Conservation (phyloP, 2,888 invertebrate genomes). For the Amphipyra berbera region DNA sequence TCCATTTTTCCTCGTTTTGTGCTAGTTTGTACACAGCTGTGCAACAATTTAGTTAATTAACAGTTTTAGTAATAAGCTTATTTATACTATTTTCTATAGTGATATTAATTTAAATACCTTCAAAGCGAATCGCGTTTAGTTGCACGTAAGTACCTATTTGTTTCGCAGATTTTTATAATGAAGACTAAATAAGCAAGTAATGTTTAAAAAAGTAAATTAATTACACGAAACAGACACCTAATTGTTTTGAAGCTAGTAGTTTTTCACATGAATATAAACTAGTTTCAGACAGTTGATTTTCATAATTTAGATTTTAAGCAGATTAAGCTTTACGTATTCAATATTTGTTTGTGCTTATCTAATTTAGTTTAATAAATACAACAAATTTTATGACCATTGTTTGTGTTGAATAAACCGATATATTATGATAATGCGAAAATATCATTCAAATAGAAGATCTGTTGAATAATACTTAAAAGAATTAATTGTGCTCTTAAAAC, state of each 20-base stretch:
- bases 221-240: conserved; percentile 18
- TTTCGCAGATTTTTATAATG: conserved; percentile 8
- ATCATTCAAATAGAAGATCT: conserved; percentile 1
- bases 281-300: conserved; percentile 22
- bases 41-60: conserved; percentile 25
- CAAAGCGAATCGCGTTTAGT: conserved; percentile 5
- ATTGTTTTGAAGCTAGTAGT: conserved; percentile 32
- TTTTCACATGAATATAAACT: conserved; percentile 28
- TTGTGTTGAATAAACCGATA: conserved; percentile 3
- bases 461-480: not conserved
- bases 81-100: conserved; percentile 18
- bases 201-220: conserved; percentile 5
- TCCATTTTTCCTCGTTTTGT: conserved; percentile 59
- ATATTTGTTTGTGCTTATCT: not conserved
- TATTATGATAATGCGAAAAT: not conserved
- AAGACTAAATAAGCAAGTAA: not conserved
- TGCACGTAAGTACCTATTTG: conserved; percentile 51
- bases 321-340: conserved; percentile 34
- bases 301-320: conserved; percentile 26
- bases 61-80: conserved; percentile 11
- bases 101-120: conserved; percentile 6
- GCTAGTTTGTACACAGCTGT: conserved; percentile 21
- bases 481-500: conserved; percentile 12
- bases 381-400: not conserved
- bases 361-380: conserved; percentile 3